Conservation (phyloP, 2,797 vertebrate genomes). For the Tympanoctomys barrerae region DNA sequence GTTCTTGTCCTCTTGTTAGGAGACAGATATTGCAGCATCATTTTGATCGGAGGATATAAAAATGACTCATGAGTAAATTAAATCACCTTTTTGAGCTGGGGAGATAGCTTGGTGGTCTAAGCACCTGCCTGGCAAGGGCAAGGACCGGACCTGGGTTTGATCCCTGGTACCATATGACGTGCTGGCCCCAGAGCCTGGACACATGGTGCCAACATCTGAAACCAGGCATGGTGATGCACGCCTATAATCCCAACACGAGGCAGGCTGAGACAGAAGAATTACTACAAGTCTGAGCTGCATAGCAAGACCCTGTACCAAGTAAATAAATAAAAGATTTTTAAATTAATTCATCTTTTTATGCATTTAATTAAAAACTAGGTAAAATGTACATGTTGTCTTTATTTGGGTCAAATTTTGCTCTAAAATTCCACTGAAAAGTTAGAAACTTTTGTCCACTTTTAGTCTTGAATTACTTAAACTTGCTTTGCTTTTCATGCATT, state of each 20-base stretch:
- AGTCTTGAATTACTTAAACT: not conserved
- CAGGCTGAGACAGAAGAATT: no score
- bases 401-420: conserved; percentile 54
- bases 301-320: no score
- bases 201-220: no score
- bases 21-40: conserved; percentile 17
- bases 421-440: conserved; percentile 44
- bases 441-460: conserved; percentile 28
- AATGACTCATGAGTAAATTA: conserved; percentile 50
- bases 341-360: conserved; percentile 35
- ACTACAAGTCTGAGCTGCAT: no score
- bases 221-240: no score
- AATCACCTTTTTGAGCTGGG: not conserved
- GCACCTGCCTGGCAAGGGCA: no score
- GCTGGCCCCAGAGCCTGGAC: no score
- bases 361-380: conserved; percentile 42
- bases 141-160: no score
- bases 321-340: no score
- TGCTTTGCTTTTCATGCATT: not conserved
- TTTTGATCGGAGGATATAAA: conserved; percentile 33
- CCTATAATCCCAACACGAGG: no score
- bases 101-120: no score
- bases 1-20: not conserved
- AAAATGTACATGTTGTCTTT: conserved; percentile 39
- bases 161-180: no score